These are phyloP conservation scores for Tylochromis polylepis DNA, from an alignment of 2,113 vertebrate genomes.

Conservation along the genomic window DNA sequence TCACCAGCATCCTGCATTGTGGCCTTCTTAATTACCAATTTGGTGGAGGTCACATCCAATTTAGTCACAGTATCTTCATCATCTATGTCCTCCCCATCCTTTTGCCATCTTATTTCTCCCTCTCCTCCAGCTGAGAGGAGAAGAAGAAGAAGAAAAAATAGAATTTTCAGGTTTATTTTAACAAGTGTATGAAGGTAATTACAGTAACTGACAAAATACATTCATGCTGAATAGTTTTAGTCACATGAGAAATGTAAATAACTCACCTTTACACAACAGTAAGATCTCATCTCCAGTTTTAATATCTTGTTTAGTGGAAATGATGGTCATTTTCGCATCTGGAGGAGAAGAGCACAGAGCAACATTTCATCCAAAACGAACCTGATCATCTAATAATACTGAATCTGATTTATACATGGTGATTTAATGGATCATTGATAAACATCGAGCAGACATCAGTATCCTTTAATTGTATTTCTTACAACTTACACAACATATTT, in stretches of 20 bases:
- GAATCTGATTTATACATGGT: not conserved
- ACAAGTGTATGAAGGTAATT: no score
- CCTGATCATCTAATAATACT: not conserved
- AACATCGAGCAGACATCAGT: no score
- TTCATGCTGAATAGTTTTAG: not conserved
- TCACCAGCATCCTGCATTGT: constrained; percentile 29
- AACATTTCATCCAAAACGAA: not conserved
- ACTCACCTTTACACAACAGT: constrained; percentile 70
- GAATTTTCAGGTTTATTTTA: no score
- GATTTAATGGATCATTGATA: not conserved
- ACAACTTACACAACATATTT: no score
- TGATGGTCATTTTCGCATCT: constrained; percentile 59
- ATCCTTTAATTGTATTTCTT: no score
- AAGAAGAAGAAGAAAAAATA: not conserved
- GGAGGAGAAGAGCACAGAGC: not conserved
- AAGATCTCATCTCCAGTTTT: constrained; percentile 28
- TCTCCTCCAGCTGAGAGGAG: constrained; percentile 42
- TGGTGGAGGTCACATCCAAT: constrained; percentile 55
- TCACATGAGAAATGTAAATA: not conserved
- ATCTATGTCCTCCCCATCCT: constrained; percentile 43
- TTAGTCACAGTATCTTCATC: not conserved
- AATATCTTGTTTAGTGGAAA: constrained; percentile 29
- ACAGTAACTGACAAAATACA: no score
- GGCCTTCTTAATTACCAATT: constrained; percentile 36
- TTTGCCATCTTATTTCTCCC: constrained; percentile 56